These are phyloP conservation scores for Agonum fuliginosum DNA, from an alignment of 2,888 invertebrate genomes.

Conservation along the genomic window DNA sequence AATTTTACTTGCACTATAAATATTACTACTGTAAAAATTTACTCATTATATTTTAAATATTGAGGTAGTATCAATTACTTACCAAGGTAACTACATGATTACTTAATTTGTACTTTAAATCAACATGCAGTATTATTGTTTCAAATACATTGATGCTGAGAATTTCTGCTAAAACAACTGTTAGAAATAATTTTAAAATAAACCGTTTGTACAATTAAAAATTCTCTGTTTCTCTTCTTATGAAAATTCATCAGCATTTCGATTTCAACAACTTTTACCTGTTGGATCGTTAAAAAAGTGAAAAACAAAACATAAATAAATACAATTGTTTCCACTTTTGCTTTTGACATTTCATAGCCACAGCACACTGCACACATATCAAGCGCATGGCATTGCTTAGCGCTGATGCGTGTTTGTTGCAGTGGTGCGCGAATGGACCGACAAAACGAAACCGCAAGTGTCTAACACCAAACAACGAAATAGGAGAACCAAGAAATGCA, in stretches of 20 bases:
- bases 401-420: slow-evolving; percentile 8
- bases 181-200: not conserved
- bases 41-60: too few relatives aligned
- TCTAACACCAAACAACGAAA: not conserved
- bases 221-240: slow-evolving; percentile 14
- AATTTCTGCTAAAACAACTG: too few relatives aligned
- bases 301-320: slow-evolving; percentile 53
- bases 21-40: too few relatives aligned
- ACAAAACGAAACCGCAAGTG: slow-evolving; percentile 38
- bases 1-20: too few relatives aligned
- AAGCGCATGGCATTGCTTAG: slow-evolving; percentile 8
- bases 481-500: too few relatives aligned
- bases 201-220: not conserved
- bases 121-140: too few relatives aligned
- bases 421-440: slow-evolving; percentile 12
- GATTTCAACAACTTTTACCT: slow-evolving; percentile 44
- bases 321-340: slow-evolving; percentile 54
- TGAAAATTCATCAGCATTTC: slow-evolving; percentile 38
- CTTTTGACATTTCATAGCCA: slow-evolving; percentile 38
- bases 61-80: too few relatives aligned
- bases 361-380: not conserved
- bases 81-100: too few relatives aligned
- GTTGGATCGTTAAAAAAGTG: slow-evolving; percentile 46
- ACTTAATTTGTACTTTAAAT: too few relatives aligned
- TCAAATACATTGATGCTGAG: too few relatives aligned